These are phyloP conservation scores for Petrocephalus schoutedeni DNA, from an alignment of 2,797 vertebrate genomes.

Conservation along the genomic window DNA sequence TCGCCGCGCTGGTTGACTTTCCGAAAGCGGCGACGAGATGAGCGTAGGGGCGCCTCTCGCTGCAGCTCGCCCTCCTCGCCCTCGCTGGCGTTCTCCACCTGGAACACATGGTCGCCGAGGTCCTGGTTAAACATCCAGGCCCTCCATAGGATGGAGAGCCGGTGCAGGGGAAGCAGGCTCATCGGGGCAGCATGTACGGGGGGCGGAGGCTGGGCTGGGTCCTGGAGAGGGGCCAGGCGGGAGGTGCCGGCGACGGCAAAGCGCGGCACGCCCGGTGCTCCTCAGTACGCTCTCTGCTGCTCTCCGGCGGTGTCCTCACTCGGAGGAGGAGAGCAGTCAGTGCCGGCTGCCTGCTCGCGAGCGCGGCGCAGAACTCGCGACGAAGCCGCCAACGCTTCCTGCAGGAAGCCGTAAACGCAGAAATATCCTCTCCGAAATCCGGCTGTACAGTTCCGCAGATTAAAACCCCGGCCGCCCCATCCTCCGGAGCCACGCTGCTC, in stretches of 20 bases:
- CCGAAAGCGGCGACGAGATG: constrained; percentile 76
- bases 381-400: constrained; percentile 70
- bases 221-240: background rate
- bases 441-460: constrained; percentile 33
- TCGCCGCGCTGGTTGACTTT: constrained; percentile 80
- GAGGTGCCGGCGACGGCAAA: background rate
- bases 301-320: background rate
- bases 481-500: background rate
- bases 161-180: constrained; percentile 70
- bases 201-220: background rate
- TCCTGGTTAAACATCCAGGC: constrained; percentile 86
- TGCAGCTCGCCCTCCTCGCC: constrained; percentile 75
- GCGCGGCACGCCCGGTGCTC: background rate
- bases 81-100: constrained; percentile 89
- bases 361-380: constrained; percentile 47
- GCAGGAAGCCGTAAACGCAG: constrained; percentile 71
- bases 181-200: constrained; percentile 53
- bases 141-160: constrained; percentile 75
- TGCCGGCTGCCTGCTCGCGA: constrained; percentile 13
- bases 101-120: constrained; percentile 66
- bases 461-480: background rate
- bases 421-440: constrained; percentile 55
- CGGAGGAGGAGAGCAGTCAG: background rate
- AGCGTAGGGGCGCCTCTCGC: constrained; percentile 72
- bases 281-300: constrained; percentile 42